Percentiles rank a stretch among this genome's conserved stretches.
These are phyloP conservation scores for Pseudorectes ferrugineus DNA, from an alignment of 2,113 vertebrate species.

Conservation along the genomic window DNA sequence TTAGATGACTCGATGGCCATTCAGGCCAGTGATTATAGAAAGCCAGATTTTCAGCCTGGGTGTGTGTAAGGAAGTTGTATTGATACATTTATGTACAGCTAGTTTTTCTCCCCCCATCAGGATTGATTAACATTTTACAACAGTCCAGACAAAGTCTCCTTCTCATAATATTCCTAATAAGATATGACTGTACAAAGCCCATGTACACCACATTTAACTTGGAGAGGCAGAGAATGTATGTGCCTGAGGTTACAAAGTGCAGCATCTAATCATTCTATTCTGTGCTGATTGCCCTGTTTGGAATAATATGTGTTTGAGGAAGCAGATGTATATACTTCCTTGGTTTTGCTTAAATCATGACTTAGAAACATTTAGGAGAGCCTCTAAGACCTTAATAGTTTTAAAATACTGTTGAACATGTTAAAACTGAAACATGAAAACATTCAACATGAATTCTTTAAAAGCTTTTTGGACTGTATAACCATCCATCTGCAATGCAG, in stretches of 20 bases:
- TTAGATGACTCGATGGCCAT: not conserved
- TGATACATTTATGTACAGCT: not conserved
- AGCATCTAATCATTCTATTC: not conserved
- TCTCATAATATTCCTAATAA: not conserved
- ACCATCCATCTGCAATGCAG: not conserved
- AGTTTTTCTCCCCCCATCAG: not conserved
- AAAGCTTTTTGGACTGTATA: not conserved
- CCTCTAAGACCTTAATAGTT: not conserved
- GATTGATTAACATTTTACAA: not conserved
- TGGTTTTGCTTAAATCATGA: not conserved
- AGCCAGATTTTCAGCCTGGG: not conserved
- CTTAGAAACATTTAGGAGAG: not conserved
- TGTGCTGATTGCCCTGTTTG: not conserved
- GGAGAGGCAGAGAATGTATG: not conserved
- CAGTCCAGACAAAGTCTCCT: not conserved
- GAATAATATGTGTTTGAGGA: not conserved
- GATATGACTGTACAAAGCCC: not conserved
- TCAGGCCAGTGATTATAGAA: not conserved
- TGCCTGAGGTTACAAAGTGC: slow-evolving; percentile 4
- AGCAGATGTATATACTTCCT: not conserved
- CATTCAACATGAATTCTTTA: not conserved
- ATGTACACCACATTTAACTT: not conserved
- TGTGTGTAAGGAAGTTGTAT: not conserved
- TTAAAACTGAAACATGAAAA: not conserved
- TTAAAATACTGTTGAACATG: not conserved